Base-by-base conservation (phyloP, 1,140 invertebrate genomes). In the Lepidotrigona ventralis region DNA sequence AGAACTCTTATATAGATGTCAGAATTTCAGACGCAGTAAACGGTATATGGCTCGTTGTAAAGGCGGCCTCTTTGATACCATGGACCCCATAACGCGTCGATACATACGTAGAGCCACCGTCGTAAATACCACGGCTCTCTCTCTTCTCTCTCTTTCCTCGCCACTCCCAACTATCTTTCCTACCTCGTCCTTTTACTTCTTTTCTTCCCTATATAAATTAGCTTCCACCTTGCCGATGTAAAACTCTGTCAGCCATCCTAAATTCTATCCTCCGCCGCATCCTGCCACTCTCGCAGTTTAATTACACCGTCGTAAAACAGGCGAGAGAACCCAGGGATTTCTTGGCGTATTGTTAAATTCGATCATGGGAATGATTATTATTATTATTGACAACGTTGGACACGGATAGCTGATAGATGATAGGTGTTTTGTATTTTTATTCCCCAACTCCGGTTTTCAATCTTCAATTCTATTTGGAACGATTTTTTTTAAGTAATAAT, bases 1-100 rank as follows among this genome's bases (percentile, higher is more conserved):
- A 79, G 80, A 86, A 85, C 86, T 87, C 85, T 91, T 90, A 92
- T 92, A 92, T 91, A 93, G 92, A 93, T 90, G 92, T 93, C 90
- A 91, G 91, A 46, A 92, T 91, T 92, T 92, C 88, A 91, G 86
- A 84, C 85, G 90, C 87, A 89, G 90, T 93, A 93, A 93, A 93
- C 91, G 87, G 90, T 93, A 93, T 93, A 93, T 92, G 91, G 89
- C 86, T 88, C 90, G 92, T 87, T 92, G 89, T 93, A 93, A 93
- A 93, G 84, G 90, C 93, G 93, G 93, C 85, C 80, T 85, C 93
- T 93, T 93, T 93, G 92, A 93, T 92, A 93, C 83, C 86, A 73
- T 81, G 86, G 78, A 88, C 85, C 90, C 85, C 90, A 89, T 92
- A 91, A 91, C 89, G 85, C 89, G 89, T 89, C 88, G 88, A 91